A percentile compares a stretch with the other conserved stretches of the same genome.
These are phyloP conservation scores for Isoperla grammatica DNA, from an alignment of 2,888 invertebrate genomes.

Conservation along the genomic window DNA sequence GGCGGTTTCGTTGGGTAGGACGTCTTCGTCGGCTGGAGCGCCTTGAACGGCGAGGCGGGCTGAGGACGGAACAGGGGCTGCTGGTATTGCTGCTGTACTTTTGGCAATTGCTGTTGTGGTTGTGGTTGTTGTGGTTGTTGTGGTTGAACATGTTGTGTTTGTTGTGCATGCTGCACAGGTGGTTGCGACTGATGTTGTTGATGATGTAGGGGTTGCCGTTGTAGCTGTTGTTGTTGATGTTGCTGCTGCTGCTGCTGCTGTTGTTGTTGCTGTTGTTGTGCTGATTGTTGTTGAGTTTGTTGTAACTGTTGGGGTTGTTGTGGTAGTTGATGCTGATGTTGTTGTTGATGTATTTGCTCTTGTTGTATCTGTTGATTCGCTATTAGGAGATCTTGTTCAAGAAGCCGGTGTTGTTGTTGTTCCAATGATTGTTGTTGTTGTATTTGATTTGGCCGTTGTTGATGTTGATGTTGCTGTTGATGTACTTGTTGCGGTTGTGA, in stretches of 20 bases:
- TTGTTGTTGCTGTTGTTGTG: constrained; percentile 32
- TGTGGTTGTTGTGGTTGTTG: constrained; percentile 40
- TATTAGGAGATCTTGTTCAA: constrained; percentile 38
- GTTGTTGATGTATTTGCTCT: constrained; percentile 27
- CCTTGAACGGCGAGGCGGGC: constrained; percentile 36
- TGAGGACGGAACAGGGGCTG: constrained; percentile 49
- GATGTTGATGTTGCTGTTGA: constrained; percentile 25
- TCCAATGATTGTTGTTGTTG: constrained; percentile 27
- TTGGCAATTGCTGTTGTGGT: constrained; percentile 39
- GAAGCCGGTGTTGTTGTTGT: constrained; percentile 33
- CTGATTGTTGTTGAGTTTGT: constrained; percentile 29
- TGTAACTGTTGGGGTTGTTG: constrained; percentile 23
- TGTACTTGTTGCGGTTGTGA: constrained; percentile 11
- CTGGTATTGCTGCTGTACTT: constrained; percentile 40
- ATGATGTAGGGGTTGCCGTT: constrained; percentile 26
- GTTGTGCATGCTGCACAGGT: constrained; percentile 37
- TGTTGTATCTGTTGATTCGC: constrained; percentile 12
- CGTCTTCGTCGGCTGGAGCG: background rate
- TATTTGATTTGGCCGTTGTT: constrained; percentile 21
- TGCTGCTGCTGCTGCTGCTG: constrained; percentile 33
- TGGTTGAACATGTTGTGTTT: constrained; percentile 36
- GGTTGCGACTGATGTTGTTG: constrained; percentile 25
- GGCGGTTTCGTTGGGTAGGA: constrained; percentile 26
- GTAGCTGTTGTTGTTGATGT: constrained; percentile 39
- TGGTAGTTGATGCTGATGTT: constrained; percentile 24